Conservation (phyloP, 2,797 vertebrate genomes). For the Simalia tracyae region DNA sequence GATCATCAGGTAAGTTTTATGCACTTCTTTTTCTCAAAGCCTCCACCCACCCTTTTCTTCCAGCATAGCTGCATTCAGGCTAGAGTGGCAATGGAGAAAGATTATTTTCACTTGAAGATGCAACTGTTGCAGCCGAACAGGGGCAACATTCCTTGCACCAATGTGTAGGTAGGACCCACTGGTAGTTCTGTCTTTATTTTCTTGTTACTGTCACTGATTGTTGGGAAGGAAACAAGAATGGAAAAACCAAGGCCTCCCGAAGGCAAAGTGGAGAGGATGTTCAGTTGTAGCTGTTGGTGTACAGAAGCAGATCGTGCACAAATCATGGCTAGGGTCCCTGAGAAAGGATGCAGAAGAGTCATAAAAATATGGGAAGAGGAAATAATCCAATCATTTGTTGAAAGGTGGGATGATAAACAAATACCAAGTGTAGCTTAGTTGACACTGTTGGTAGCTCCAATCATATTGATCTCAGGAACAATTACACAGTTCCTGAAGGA, state of each 20-base stretch:
- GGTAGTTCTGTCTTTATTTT: neutral
- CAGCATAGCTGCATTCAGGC: neutral
- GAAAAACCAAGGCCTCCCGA: neutral
- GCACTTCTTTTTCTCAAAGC: neutral
- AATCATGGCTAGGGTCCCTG: neutral
- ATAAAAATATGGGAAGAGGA: neutral
- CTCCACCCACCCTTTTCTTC: neutral
- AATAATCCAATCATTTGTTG: neutral
- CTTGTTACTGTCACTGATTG: neutral
- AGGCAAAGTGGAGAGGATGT: neutral
- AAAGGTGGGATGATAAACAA: neutral
- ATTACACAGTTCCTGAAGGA: neutral
- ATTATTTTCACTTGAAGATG: neutral
- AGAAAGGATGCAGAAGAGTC: neutral
- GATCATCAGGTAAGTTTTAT: conserved; percentile 70
- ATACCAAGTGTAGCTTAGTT: neutral
- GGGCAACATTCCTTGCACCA: neutral
- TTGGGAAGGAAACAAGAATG: neutral
- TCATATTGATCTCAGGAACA: neutral
- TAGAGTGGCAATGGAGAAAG: too few relatives aligned
- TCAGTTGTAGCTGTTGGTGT: neutral
- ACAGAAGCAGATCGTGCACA: neutral
- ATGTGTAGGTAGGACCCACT: neutral
- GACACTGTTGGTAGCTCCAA: neutral
- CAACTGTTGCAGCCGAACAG: neutral